A percentile compares a stretch with the other conserved stretches of the same genome.
Evolutionary conservation across 2,113 vertebrate genomes (phyloP).

Genomic region (Solea solea): DNA sequence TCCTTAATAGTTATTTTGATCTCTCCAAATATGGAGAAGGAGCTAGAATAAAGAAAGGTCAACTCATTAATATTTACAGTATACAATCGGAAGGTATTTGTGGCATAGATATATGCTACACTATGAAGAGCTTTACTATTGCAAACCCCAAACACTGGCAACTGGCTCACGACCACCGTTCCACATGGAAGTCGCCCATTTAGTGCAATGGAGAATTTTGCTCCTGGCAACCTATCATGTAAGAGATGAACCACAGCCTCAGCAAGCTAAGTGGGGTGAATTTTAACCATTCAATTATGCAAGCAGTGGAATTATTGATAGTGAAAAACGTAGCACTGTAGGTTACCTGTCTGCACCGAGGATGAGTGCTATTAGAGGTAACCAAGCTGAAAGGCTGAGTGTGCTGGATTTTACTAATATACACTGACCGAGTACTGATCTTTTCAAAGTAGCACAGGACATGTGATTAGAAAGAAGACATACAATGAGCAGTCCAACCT

Average conservation of each 20-base stretch:
- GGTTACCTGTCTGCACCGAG: slow-evolving; percentile 66
- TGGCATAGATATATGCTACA: slow-evolving; percentile 24
- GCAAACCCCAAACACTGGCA: slow-evolving; percentile 24
- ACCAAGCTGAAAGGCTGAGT: slow-evolving; percentile 50
- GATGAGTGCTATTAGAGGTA: slow-evolving; percentile 63
- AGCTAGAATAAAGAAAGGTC: too few species aligned
- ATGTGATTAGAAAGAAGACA: too few species aligned
- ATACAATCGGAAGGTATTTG: too few species aligned
- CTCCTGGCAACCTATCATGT: slow-evolving; percentile 72
- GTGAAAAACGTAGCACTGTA: slow-evolving; percentile 60
- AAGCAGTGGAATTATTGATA: slow-evolving; percentile 78
- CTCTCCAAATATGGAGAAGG: too few species aligned
- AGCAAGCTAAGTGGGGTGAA: slow-evolving; percentile 68
- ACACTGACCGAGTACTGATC: slow-evolving; percentile 6
- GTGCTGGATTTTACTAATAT: slow-evolving; percentile 9
- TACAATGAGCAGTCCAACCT: too few species aligned
- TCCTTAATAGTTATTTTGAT: too few species aligned
- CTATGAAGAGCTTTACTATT: slow-evolving; percentile 36
- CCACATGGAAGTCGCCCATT: slow-evolving; percentile 39
- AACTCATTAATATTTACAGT: too few species aligned
- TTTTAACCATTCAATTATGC: slow-evolving; percentile 74
- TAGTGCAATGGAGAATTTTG: slow-evolving; percentile 66
- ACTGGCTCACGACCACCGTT: slow-evolving; percentile 19
- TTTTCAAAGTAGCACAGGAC: background rate
- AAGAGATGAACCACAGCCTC: slow-evolving; percentile 53